Evolutionary conservation across 1,140 invertebrate species (phyloP), one percentile per base, ranked within the genome.

Genomic region (Philopotamus ludificatus): DNA sequence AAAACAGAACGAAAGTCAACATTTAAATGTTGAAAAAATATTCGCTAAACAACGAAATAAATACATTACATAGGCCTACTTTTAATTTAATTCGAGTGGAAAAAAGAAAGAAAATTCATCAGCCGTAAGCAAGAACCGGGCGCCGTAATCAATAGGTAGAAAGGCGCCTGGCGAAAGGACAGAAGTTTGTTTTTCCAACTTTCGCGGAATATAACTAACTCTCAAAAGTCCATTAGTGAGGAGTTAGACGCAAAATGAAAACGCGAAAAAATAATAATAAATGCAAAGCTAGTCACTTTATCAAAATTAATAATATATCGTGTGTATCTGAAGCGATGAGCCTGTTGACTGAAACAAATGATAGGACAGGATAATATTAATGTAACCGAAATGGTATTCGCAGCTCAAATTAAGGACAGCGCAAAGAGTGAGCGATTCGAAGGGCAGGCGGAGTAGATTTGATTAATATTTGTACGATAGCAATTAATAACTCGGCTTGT

Each of bases 201-300:
- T 41, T 28, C 25, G 42, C 26, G n/a, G 25, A 64, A 63, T 60
- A 60, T 65, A 65, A 59, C 55, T 64, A 64, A 65, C 67, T 55
- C 63, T 68, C 63, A 65, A 68, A 68, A 68, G 65, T 68, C 67
- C 67, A 68, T 68, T 68, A 68, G 62, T 50, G 50, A 42, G 21
- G 50, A 65, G 50, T 7, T 47, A 8, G 44, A 16, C 44, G 4
- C 25, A 54, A 51, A 51, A 34, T 25, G 25, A 22, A 49, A 2
- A 12, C 20, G 45, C 20, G 45, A 49, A 9, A 49, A 49, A 20
- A 16, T n/a, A n/a, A n/a, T n/a, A n/a, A n/a, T n/a, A n/a, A n/a
- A n/a, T n/a, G n/a, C n/a, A n/a, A n/a, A n/a, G n/a, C n/a, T n/a
- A n/a, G n/a, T n/a, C n/a, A n/a, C n/a, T n/a, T n/a, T n/a, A n/a